phyloP scores from a whole-genome alignment of 2,113 vertebrate species.

The Bothrops jararaca region DNA sequence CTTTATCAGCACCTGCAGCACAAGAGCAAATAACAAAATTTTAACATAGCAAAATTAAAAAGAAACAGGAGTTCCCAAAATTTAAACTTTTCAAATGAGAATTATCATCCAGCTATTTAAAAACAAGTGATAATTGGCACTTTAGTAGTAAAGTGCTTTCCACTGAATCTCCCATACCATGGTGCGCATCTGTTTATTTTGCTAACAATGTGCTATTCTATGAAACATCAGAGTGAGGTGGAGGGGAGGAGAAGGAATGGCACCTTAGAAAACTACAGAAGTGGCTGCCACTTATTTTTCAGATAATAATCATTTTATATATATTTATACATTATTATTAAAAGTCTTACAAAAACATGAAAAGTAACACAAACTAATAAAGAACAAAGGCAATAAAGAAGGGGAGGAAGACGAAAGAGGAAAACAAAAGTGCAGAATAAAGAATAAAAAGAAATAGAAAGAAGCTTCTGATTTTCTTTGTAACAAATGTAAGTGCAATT shows the following conservation, averaged over 20 bases:
- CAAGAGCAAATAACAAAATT: constrained; percentile 25
- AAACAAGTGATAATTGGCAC: neutral
- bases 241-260: neutral
- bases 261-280: neutral
- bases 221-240: neutral
- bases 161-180: neutral
- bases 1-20: constrained; percentile 87
- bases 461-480: neutral
- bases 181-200: neutral
- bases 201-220: neutral
- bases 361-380: neutral
- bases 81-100: neutral
- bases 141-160: neutral
- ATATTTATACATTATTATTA: neutral
- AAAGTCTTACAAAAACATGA: neutral
- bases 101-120: neutral
- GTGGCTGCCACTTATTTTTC: neutral
- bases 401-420: neutral
- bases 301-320: neutral
- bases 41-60: neutral
- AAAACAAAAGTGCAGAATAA: neutral
- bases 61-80: neutral
- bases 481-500: neutral
- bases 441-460: neutral
- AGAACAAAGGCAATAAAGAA: neutral